Conservation (phyloP, 2,797 vertebrate species). For the Furcifer pardalis region DNA sequence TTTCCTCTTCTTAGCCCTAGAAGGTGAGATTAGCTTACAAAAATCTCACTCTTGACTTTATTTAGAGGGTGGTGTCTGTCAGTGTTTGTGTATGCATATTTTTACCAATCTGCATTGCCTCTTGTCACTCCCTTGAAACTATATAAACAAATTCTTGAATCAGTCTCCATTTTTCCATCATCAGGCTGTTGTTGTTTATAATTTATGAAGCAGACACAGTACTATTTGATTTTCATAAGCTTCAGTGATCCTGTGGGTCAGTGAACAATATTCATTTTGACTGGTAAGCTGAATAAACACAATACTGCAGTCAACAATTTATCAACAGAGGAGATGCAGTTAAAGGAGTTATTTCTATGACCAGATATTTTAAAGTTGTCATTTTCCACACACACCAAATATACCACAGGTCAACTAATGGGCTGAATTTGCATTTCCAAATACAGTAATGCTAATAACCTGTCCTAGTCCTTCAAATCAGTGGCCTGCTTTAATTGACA, state of each 20-base stretch:
- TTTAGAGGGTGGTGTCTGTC: neutral
- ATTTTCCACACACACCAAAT: conserved; percentile 44
- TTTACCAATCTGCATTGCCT: neutral
- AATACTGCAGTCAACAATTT: conserved; percentile 56
- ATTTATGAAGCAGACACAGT: conserved; percentile 57
- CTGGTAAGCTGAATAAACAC: conserved; percentile 62
- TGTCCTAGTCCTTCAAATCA: conserved; percentile 22
- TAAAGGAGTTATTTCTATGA: conserved; percentile 58
- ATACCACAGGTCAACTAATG: conserved; percentile 32
- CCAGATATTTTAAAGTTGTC: conserved; percentile 44
- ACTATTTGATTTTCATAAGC: conserved; percentile 58
- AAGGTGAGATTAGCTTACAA: conserved; percentile 37
- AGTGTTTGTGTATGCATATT: neutral
- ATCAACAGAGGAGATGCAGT: conserved; percentile 48
- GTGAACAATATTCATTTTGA: conserved; percentile 65
- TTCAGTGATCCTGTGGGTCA: conserved; percentile 50
- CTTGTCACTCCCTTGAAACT: conserved; percentile 24
- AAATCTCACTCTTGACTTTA: conserved; percentile 37
- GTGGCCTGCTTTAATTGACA: conserved; percentile 37
- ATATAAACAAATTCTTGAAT: conserved; percentile 24
- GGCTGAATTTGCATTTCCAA: conserved; percentile 40
- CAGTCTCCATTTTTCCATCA: conserved; percentile 38
- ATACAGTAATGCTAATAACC: conserved; percentile 40
- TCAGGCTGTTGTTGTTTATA: conserved; percentile 56
- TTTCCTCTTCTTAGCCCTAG: conserved; percentile 35